phyloP scores from a whole-genome alignment of 2,888 invertebrate species.

The Drosophila mimica region DNA sequence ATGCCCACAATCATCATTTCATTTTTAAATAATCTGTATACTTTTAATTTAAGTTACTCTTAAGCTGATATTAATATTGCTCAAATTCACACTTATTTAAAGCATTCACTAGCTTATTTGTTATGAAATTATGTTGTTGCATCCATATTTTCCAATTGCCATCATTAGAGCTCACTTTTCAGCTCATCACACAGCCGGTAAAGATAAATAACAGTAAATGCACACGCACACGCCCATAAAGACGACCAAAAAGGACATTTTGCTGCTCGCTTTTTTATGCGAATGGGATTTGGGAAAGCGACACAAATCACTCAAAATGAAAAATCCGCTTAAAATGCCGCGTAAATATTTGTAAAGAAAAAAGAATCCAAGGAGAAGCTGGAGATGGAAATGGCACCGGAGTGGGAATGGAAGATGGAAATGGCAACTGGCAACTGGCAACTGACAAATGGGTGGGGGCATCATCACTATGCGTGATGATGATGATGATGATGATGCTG shows the following conservation, averaged over 20 bases:
- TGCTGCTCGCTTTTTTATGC: conserved; percentile 48
- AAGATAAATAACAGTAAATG: conserved; percentile 36
- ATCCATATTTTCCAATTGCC: conserved; percentile 30
- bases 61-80: background rate
- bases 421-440: conserved; percentile 8
- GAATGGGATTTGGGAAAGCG: conserved; percentile 68
- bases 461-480: conserved; percentile 64
- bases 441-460: conserved; percentile 12
- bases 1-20: background rate
- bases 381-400: background rate
- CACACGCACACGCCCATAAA: conserved; percentile 15
- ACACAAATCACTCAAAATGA: conserved; percentile 80
- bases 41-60: background rate
- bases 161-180: conserved; percentile 82
- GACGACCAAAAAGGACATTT: conserved; percentile 41
- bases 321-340: conserved; percentile 79
- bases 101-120: background rate
- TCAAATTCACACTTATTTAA: background rate
- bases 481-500: conserved; percentile 71
- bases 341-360: conserved; percentile 78
- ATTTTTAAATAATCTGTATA: background rate
- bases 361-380: conserved; percentile 49
- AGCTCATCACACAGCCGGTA: conserved; percentile 68
- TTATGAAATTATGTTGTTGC: conserved; percentile 7
- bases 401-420: conserved; percentile 9